Conservation (phyloP, 2,113 vertebrate species). For the Peromyscus polionotus region DNA sequence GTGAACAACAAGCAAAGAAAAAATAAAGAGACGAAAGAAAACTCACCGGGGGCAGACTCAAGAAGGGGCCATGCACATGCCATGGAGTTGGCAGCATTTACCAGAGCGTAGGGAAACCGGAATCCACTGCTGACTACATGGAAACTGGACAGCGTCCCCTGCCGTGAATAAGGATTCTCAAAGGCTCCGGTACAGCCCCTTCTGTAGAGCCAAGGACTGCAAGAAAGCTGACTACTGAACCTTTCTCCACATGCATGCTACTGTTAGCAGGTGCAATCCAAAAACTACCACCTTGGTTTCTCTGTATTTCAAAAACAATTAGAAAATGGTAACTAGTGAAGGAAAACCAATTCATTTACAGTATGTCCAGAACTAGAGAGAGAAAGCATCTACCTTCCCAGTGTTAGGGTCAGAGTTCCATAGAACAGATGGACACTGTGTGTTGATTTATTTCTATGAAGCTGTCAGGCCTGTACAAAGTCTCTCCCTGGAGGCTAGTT, state of each 20-base stretch:
- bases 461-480: neutral
- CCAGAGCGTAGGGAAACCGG: neutral
- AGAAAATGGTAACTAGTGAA: no score
- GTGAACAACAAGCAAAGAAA: neutral
- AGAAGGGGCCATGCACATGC: neutral
- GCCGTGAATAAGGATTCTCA: neutral
- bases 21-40: no score
- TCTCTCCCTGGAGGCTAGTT: neutral
- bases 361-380: neutral
- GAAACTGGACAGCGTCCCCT: neutral
- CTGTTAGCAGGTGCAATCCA: neutral
- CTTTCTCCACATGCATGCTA: no score
- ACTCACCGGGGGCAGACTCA: neutral
- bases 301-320: neutral
- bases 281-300: neutral
- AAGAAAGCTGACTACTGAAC: neutral
- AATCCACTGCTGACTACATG: neutral
- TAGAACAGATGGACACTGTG: neutral
- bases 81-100: neutral
- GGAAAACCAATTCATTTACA: neutral
- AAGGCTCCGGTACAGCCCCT: neutral
- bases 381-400: neutral
- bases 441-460: neutral
- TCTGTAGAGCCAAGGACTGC: neutral
- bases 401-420: neutral